Percentiles rank a stretch among this genome's conserved stretches.
phyloP scores from a whole-genome alignment of 2,113 vertebrate species.

The Pionites leucogaster region DNA sequence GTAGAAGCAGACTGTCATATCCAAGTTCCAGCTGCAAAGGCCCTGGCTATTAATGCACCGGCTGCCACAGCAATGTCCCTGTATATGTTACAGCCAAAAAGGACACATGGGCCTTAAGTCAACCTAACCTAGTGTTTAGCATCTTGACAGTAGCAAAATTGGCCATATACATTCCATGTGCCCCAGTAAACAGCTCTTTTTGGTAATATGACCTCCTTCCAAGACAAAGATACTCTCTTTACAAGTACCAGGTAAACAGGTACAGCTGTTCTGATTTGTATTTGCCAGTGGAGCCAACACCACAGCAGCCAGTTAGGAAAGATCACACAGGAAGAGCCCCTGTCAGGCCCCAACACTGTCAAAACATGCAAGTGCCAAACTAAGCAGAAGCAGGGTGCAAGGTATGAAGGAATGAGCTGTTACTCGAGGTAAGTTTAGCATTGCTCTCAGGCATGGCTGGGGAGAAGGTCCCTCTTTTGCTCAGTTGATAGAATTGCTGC shows the following conservation, averaged over 20 bases:
- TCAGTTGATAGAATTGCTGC: not conserved
- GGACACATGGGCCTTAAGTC: fast-evolving
- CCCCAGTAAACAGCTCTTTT: not conserved
- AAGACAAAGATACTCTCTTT: not conserved
- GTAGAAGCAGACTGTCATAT: not conserved
- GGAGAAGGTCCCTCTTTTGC: not conserved
- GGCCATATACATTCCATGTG: not conserved
- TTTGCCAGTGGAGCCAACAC: not conserved
- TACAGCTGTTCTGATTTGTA: not conserved
- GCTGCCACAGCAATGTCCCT: not conserved
- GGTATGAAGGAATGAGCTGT: not conserved
- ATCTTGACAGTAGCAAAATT: not conserved
- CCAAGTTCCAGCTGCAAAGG: not conserved
- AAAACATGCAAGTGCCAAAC: not conserved
- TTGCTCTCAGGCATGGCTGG: not conserved
- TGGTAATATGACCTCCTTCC: not conserved
- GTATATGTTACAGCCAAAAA: not conserved
- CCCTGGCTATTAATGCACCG: not conserved
- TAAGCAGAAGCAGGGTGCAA: not conserved
- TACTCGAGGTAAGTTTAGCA: not conserved
- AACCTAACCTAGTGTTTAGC: not conserved
- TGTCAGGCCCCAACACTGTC: not conserved
- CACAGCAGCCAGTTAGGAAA: not conserved
- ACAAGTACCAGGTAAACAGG: not conserved
- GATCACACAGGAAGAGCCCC: not conserved